Evolutionary conservation across 2,888 invertebrate species (phyloP).

Genomic region (Oxyscelio sp.): DNA sequence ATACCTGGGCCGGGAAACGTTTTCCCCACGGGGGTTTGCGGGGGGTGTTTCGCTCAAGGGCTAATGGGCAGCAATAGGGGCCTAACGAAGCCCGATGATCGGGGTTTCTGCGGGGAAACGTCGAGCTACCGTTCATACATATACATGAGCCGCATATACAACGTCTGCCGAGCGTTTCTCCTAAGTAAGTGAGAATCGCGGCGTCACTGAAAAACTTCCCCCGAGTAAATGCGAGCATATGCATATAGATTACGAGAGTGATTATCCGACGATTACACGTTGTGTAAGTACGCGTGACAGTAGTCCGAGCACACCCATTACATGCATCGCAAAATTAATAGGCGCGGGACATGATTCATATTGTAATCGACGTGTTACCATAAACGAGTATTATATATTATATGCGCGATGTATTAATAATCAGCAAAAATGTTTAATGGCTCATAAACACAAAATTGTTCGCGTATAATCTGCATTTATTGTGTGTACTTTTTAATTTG

Average conservation of each 20-base stretch:
- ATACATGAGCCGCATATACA: slow-evolving; percentile 72
- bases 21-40: slow-evolving; percentile 55
- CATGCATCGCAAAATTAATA: slow-evolving; percentile 76
- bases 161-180: slow-evolving; percentile 15
- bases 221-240: slow-evolving; percentile 59
- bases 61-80: slow-evolving; percentile 71
- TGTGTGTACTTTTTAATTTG: slow-evolving; percentile 35
- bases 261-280: slow-evolving; percentile 84
- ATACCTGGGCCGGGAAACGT: slow-evolving; percentile 62
- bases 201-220: slow-evolving; percentile 55
- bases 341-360: slow-evolving; percentile 73
- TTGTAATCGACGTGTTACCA: slow-evolving; percentile 67
- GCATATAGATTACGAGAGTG: slow-evolving; percentile 73
- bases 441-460: slow-evolving; percentile 48
- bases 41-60: slow-evolving; percentile 69
- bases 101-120: slow-evolving; percentile 30
- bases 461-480: slow-evolving; percentile 43
- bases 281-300: slow-evolving; percentile 84
- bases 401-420: slow-evolving; percentile 46
- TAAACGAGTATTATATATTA: slow-evolving; percentile 46
- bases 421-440: slow-evolving; percentile 44
- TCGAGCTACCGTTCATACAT: slow-evolving; percentile 57
- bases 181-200: slow-evolving; percentile 44
- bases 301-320: slow-evolving; percentile 75
- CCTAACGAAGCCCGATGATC: slow-evolving; percentile 57